Percentiles rank a stretch among this genome's conserved stretches.
These are phyloP conservation scores for Erythrocebus patas DNA, from an alignment of 2,113 vertebrate species.

Conservation along the genomic window DNA sequence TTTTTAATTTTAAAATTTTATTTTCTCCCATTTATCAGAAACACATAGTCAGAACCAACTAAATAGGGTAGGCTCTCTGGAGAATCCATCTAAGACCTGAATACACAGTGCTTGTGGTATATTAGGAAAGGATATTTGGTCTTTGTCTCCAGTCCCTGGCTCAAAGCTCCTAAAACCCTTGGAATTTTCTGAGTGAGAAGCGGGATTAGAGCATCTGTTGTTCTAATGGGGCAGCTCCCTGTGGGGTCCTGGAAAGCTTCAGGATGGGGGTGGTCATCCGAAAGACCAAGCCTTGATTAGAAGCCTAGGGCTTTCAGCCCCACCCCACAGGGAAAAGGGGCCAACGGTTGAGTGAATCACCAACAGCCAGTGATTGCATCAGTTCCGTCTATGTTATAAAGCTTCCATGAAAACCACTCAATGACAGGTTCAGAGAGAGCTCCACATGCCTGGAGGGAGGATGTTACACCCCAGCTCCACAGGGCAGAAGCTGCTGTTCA, in stretches of 20 bases:
- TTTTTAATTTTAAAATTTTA: too few species aligned
- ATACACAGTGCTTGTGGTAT: too few species aligned
- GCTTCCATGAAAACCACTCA: neutral
- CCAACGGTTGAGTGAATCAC: neutral
- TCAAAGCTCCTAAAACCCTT: neutral
- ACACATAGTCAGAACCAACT: neutral
- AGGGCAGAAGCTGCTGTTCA: neutral
- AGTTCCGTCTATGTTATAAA: neutral
- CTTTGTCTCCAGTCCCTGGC: neutral
- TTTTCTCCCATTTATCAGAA: neutral
- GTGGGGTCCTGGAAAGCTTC: neutral
- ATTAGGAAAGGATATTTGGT: neutral
- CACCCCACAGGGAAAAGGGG: neutral
- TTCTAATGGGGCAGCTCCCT: neutral
- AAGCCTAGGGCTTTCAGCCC: neutral
- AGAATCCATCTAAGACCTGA: neutral
- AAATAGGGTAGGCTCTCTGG: neutral
- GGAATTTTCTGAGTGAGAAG: neutral
- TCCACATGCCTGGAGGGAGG: neutral
- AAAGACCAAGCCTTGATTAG: neutral
- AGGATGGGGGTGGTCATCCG: neutral
- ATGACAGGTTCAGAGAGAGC: neutral
- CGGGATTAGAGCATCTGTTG: neutral
- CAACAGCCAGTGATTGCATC: neutral
- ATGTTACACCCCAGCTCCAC: neutral